phyloP scores from a whole-genome alignment of 2,797 vertebrate genomes.

The Monodelphis domestica region DNA sequence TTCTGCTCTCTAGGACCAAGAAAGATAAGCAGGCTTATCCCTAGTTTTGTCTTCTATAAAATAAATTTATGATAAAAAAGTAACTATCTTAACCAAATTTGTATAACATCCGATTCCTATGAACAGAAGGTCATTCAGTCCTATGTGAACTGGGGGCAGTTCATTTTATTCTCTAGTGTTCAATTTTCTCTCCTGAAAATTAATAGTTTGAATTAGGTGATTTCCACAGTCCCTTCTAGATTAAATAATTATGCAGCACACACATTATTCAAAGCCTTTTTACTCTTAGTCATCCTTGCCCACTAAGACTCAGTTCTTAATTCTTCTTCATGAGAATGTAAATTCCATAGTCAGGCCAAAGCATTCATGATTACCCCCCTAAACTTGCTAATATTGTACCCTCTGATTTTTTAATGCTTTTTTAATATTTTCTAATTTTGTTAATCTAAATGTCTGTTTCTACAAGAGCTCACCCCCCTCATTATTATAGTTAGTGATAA shows the following conservation, averaged over 20 bases:
- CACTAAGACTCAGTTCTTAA: neutral
- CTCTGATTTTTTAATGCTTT: neutral
- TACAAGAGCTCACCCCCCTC: neutral
- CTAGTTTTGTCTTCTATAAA: too few relatives aligned
- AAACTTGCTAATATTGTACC: neutral
- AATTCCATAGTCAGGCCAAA: neutral
- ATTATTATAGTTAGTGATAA: neutral
- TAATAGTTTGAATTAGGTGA: neutral
- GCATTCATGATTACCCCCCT: fast-evolving
- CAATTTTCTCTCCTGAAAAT: neutral
- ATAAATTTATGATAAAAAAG: too few relatives aligned
- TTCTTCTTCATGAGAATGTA: neutral
- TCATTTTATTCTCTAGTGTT: neutral
- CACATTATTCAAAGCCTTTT: neutral
- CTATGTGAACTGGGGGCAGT: neutral
- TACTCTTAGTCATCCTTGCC: neutral
- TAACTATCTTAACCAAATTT: slow-evolving; percentile 14
- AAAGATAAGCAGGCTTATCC: slow-evolving; percentile 25
- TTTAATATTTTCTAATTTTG: neutral
- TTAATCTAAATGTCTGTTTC: neutral
- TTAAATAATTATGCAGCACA: neutral
- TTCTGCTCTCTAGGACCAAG: too few relatives aligned
- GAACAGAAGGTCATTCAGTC: neutral
- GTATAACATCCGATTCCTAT: neutral
- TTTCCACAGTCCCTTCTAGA: neutral